Evolutionary conservation across 2,888 invertebrate genomes (phyloP).

Genomic region (Cephus runcator): DNA sequence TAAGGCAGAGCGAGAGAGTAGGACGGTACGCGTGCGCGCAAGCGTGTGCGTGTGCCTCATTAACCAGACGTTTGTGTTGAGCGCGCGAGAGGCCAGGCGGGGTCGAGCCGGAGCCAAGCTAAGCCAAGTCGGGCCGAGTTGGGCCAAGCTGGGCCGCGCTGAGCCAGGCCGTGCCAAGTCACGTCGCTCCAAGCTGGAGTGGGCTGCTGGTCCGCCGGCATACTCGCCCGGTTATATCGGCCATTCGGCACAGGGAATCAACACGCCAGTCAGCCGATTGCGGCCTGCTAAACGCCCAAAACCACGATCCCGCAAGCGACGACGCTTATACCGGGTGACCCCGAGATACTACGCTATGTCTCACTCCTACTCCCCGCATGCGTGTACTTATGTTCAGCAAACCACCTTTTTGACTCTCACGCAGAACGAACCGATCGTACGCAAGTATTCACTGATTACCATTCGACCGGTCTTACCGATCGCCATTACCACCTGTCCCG

Average conservation of each 20-base stretch:
- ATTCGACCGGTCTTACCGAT: background rate
- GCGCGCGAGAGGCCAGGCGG: slow-evolving; percentile 33
- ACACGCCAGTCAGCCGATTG: slow-evolving; percentile 56
- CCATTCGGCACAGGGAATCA: slow-evolving; percentile 42
- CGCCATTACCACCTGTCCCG: background rate
- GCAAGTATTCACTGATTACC: slow-evolving; percentile 33
- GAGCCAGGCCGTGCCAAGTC: slow-evolving; percentile 26
- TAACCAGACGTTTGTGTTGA: slow-evolving; percentile 51
- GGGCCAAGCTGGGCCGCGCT: background rate
- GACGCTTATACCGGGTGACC: slow-evolving; percentile 53
- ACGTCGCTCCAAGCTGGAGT: slow-evolving; percentile 21
- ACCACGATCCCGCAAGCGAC: slow-evolving; percentile 54
- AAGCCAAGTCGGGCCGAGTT: background rate
- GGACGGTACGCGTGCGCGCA: slow-evolving; percentile 48
- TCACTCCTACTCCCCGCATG: background rate
- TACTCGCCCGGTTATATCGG: slow-evolving; percentile 35
- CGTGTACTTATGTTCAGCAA: background rate
- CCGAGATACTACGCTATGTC: slow-evolving; percentile 9
- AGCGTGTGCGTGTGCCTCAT: slow-evolving; percentile 56
- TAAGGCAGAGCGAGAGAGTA: slow-evolving; percentile 24
- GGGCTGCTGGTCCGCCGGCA: slow-evolving; percentile 20
- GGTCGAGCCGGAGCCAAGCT: slow-evolving; percentile 29
- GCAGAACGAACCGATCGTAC: slow-evolving; percentile 28
- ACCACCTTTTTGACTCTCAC: background rate
- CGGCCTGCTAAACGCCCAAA: slow-evolving; percentile 57